A percentile compares a stretch with the other conserved stretches of the same genome.
These are phyloP conservation scores for Petrophora chlorosata DNA, from an alignment of 2,888 invertebrate genomes.

Conservation along the genomic window DNA sequence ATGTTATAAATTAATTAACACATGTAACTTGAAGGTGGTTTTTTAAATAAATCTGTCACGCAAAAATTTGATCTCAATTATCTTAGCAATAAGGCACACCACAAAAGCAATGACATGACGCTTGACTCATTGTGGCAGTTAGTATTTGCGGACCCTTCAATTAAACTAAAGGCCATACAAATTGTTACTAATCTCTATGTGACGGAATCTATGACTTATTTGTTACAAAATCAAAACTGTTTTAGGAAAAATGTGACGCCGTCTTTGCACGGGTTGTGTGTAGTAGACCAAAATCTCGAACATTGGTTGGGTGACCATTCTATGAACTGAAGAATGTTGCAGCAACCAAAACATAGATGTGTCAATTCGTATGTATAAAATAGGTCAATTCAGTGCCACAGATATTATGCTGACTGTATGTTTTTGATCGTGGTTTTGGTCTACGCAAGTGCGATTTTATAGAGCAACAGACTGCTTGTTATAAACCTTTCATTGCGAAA, in stretches of 20 bases:
- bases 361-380: too few relatives aligned
- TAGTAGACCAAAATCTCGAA: neutral
- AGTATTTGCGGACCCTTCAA: neutral
- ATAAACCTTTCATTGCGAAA: slow-evolving; percentile 29
- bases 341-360: too few relatives aligned
- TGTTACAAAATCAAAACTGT: slow-evolving; percentile 11
- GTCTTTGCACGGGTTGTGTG: slow-evolving; percentile 2
- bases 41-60: too few relatives aligned
- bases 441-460: slow-evolving; percentile 17
- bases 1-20: too few relatives aligned
- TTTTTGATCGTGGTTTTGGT: slow-evolving; percentile 7
- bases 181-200: slow-evolving; percentile 8
- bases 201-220: neutral
- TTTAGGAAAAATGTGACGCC: slow-evolving; percentile 1
- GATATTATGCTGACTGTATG: neutral
- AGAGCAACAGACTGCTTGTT: slow-evolving; percentile 39
- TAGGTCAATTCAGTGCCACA: neutral
- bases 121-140: too few relatives aligned
- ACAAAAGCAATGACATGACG: too few relatives aligned
- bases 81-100: too few relatives aligned
- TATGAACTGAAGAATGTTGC: too few relatives aligned
- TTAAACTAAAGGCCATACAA: slow-evolving; percentile 6
- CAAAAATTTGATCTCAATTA: too few relatives aligned
- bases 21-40: too few relatives aligned
- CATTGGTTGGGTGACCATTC: neutral